Conservation (phyloP, 2,888 invertebrate species). For the Melieria crassipennis region DNA sequence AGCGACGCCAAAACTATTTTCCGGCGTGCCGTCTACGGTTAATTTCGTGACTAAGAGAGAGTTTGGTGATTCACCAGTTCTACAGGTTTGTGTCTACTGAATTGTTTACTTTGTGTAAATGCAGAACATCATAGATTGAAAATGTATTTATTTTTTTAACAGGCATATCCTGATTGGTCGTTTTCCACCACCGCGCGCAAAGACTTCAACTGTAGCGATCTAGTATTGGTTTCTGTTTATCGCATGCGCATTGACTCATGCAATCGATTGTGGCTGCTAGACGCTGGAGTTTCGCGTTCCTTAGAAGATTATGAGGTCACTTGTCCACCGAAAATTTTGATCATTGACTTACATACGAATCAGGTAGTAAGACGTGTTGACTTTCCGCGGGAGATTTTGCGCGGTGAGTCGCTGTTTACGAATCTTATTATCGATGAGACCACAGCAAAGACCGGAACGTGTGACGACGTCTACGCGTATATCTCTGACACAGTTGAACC, state of each 20-base stretch:
- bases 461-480: slow-evolving; percentile 82
- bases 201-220: slow-evolving; percentile 78
- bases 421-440: slow-evolving; percentile 83
- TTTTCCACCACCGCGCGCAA: slow-evolving; percentile 78
- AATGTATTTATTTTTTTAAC: slow-evolving; percentile 33
- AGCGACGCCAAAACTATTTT: slow-evolving; percentile 78
- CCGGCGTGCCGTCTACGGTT: slow-evolving; percentile 81
- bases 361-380: slow-evolving; percentile 70
- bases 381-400: slow-evolving; percentile 78
- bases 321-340: slow-evolving; percentile 83
- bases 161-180: slow-evolving; percentile 81
- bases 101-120: neutral
- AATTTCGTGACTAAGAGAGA: slow-evolving; percentile 75
- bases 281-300: slow-evolving; percentile 73
- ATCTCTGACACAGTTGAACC: slow-evolving; percentile 85
- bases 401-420: slow-evolving; percentile 81
- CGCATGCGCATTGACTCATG: slow-evolving; percentile 80
- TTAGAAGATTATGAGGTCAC: slow-evolving; percentile 72
- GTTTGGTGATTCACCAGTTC: slow-evolving; percentile 74
- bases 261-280: slow-evolving; percentile 83
- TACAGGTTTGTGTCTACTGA: slow-evolving; percentile 68
- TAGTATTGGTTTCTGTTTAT: slow-evolving; percentile 83
- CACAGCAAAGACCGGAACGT: slow-evolving; percentile 71
- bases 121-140: neutral
- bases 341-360: slow-evolving; percentile 81